phyloP scores from a whole-genome alignment of 2,797 vertebrate genomes.

The Enteromius treurensis region DNA sequence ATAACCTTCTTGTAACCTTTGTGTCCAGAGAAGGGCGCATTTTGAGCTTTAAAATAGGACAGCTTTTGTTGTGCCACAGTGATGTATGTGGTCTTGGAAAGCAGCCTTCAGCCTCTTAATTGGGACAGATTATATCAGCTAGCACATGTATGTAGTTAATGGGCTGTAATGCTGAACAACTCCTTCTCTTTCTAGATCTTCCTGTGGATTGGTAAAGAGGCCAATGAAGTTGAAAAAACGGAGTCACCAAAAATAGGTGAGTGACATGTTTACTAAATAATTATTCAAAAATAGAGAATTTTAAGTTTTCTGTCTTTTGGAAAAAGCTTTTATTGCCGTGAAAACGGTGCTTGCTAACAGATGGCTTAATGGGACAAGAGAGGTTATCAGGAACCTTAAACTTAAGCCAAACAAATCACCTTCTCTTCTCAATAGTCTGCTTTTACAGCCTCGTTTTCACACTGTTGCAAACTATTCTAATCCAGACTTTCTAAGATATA shows the following conservation, averaged over 20 bases:
- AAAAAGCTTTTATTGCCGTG: background rate
- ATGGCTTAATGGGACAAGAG: background rate
- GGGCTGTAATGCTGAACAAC: background rate
- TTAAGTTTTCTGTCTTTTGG: too few relatives aligned
- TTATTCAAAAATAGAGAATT: background rate
- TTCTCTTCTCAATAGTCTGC: background rate
- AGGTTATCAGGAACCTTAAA: background rate
- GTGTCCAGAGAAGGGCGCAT: background rate
- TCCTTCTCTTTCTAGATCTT: slow-evolving; percentile 67
- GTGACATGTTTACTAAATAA: background rate
- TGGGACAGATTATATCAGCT: background rate
- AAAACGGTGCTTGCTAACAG: background rate
- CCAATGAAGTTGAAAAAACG: slow-evolving; percentile 74
- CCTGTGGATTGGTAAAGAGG: slow-evolving; percentile 78
- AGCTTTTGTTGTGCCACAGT: background rate
- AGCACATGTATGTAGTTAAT: background rate
- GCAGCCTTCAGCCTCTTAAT: background rate
- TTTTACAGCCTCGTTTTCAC: background rate
- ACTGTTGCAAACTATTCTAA: background rate
- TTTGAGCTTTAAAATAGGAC: background rate
- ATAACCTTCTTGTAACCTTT: background rate
- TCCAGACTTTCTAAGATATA: background rate
- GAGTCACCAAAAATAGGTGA: slow-evolving; percentile 74
- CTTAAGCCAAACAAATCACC: background rate
- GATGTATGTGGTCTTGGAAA: background rate